These are phyloP conservation scores for Rhipidura dahli DNA, from an alignment of 2,113 vertebrate species.

Conservation along the genomic window DNA sequence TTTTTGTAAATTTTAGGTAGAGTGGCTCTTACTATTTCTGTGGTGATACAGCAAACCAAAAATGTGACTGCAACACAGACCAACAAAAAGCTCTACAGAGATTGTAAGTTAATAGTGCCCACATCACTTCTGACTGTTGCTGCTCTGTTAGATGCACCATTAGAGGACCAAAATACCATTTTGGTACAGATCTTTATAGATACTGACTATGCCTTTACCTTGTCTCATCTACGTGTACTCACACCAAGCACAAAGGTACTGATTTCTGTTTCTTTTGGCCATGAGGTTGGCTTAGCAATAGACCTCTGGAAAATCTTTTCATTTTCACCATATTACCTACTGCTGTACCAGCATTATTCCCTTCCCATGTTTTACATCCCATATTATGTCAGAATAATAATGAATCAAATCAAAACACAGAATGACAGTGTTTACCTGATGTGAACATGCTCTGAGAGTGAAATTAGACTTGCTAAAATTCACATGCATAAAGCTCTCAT, in stretches of 20 bases:
- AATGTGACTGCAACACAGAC: neutral
- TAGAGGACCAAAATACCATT: neutral
- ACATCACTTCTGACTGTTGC: neutral
- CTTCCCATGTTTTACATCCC: neutral
- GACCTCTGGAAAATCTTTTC: neutral
- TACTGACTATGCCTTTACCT: neutral
- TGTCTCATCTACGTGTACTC: neutral
- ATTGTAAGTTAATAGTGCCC: neutral
- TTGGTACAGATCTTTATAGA: neutral
- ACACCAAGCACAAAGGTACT: neutral
- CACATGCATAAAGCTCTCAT: neutral
- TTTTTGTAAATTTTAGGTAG: neutral
- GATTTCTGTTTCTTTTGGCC: neutral
- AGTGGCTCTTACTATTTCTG: neutral
- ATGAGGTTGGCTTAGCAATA: neutral
- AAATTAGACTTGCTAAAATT: constrained; percentile 5
- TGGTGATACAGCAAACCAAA: neutral
- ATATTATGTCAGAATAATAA: constrained; percentile 14
- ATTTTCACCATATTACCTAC: neutral
- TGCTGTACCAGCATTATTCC: neutral
- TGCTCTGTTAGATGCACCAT: neutral
- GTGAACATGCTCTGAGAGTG: neutral
- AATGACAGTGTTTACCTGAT: neutral
- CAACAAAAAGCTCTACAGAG: neutral
- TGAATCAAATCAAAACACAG: neutral